Evolutionary conservation across 2,888 invertebrate genomes (phyloP).

Genomic region (Tillus elongatus): DNA sequence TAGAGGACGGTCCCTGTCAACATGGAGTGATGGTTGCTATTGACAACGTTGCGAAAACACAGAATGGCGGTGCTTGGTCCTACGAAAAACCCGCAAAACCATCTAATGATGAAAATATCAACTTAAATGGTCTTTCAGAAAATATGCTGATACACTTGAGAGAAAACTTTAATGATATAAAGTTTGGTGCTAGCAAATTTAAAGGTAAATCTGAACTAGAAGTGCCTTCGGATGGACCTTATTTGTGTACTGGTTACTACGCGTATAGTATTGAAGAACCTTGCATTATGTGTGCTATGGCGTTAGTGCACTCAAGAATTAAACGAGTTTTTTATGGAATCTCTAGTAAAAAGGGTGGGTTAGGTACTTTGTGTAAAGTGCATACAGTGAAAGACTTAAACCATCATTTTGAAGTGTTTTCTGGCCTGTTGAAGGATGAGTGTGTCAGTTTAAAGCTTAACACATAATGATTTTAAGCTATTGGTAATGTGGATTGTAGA

Average conservation of each 20-base stretch:
- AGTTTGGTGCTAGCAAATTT: slow-evolving; percentile 45
- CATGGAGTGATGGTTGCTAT: slow-evolving; percentile 81
- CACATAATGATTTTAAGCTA: no score
- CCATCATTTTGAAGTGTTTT: slow-evolving; percentile 86
- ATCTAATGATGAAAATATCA: neutral
- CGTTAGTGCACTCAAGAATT: slow-evolving; percentile 80
- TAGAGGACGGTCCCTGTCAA: slow-evolving; percentile 58
- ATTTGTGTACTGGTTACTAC: slow-evolving; percentile 82
- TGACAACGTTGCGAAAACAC: slow-evolving; percentile 74
- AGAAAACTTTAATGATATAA: slow-evolving; percentile 35
- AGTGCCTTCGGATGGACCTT: slow-evolving; percentile 50
- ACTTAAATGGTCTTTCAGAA: neutral
- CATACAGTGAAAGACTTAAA: slow-evolving; percentile 74
- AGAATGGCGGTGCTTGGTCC: slow-evolving; percentile 75
- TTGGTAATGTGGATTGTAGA: no score
- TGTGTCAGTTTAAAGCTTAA: slow-evolving; percentile 29
- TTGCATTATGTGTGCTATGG: slow-evolving; percentile 94
- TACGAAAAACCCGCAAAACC: slow-evolving; percentile 19
- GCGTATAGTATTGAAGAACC: slow-evolving; percentile 78
- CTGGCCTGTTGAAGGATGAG: slow-evolving; percentile 46
- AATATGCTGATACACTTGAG: slow-evolving; percentile 31
- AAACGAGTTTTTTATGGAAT: slow-evolving; percentile 70
- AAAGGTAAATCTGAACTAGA: slow-evolving; percentile 34
- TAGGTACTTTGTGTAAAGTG: slow-evolving; percentile 62
- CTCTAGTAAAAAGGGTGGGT: slow-evolving; percentile 53